These are phyloP conservation scores for Phodopus roborovskii DNA, from an alignment of 2,113 vertebrate genomes.

Conservation along the genomic window DNA sequence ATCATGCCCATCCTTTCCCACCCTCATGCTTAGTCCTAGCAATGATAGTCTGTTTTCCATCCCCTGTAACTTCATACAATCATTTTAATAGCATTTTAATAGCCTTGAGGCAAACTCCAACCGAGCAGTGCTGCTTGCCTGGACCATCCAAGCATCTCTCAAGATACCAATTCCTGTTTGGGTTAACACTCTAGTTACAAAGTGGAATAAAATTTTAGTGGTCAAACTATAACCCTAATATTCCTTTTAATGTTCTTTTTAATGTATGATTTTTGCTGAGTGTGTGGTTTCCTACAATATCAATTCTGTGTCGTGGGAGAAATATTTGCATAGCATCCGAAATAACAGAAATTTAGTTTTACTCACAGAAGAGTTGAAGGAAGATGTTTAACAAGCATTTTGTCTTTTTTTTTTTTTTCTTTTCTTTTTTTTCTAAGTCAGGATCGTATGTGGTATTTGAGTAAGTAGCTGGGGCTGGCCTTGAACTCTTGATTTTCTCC, in stretches of 20 bases:
- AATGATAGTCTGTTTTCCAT: constrained; percentile 34
- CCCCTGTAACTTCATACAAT: constrained; percentile 54
- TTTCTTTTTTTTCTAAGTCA: not conserved
- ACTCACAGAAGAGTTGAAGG: not conserved
- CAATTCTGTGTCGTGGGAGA: constrained; percentile 29
- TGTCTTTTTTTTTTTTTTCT: not conserved
- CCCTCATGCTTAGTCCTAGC: not conserved
- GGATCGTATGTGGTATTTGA: not conserved
- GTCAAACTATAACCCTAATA: constrained; percentile 49
- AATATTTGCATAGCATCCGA: constrained; percentile 36
- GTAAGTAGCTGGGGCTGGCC: not conserved
- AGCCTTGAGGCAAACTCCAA: constrained; percentile 60
- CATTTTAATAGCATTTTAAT: constrained; percentile 74
- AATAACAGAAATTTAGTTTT: constrained; percentile 42
- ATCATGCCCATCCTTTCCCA: not conserved
- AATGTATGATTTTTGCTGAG: constrained; percentile 60
- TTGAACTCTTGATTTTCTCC: not conserved
- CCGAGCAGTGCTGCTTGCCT: constrained; percentile 41
- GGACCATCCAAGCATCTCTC: constrained; percentile 64
- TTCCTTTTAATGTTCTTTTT: constrained; percentile 64
- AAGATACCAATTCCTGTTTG: constrained; percentile 67
- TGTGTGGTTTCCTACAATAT: constrained; percentile 43
- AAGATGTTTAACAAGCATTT: constrained; percentile 44
- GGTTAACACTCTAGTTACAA: constrained; percentile 47
- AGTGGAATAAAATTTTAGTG: constrained; percentile 65